These are phyloP conservation scores for Tenualosa ilisha DNA, from an alignment of 2,797 vertebrate genomes.

Conservation along the genomic window DNA sequence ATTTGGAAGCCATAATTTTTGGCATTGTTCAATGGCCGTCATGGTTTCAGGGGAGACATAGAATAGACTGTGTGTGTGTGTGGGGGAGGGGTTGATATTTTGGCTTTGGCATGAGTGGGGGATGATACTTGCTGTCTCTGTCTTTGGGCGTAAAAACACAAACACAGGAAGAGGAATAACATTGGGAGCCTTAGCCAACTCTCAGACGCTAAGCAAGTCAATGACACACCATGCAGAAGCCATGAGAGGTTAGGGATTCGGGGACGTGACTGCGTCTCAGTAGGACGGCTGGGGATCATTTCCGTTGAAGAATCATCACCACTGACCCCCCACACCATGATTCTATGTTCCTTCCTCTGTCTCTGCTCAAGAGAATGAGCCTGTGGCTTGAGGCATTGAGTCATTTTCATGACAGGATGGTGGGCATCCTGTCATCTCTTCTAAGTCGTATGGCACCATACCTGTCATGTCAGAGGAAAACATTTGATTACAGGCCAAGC, in stretches of 20 bases:
- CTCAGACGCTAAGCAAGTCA: background rate
- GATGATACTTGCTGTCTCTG: background rate
- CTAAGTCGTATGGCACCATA: background rate
- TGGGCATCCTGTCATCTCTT: background rate
- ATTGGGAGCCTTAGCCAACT: background rate
- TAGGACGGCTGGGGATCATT: background rate
- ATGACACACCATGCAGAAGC: background rate
- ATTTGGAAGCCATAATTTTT: slow-evolving; percentile 9
- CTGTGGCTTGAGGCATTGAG: background rate
- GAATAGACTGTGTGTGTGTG: background rate
- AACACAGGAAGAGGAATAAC: background rate
- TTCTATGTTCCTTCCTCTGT: background rate
- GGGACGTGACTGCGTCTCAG: background rate
- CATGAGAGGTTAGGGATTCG: background rate
- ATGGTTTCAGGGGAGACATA: background rate
- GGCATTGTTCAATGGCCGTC: background rate
- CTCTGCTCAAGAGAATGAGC: background rate
- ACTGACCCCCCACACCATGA: background rate
- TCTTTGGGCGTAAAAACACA: background rate
- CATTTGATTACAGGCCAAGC: background rate
- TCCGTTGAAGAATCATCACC: background rate
- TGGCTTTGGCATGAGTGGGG: background rate
- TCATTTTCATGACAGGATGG: background rate
- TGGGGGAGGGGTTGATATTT: background rate
- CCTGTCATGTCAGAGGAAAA: background rate